Evolutionary conservation across 2,797 vertebrate species (phyloP).

Genomic region (Brachyrhaphis roseni): DNA sequence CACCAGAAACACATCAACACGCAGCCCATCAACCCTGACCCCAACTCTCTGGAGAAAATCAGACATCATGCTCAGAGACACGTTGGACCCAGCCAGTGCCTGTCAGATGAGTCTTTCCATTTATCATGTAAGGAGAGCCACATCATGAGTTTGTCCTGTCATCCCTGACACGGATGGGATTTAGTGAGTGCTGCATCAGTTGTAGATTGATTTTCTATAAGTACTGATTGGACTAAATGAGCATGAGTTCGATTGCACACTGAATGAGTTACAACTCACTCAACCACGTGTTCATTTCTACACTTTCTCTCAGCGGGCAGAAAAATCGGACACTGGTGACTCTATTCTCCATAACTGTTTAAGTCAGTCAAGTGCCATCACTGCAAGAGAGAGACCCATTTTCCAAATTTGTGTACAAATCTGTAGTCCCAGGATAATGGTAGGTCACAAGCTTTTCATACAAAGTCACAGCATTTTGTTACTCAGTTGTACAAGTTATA

Average conservation of each 20-base stretch:
- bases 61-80: slow-evolving; percentile 27
- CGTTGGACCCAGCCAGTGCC: neutral
- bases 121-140: slow-evolving; percentile 36
- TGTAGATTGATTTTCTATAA: slow-evolving; percentile 71
- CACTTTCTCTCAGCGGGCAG: slow-evolving; percentile 31
- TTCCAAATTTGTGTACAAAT: slow-evolving; percentile 54
- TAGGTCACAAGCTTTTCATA: neutral
- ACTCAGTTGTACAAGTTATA: neutral
- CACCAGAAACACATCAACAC: slow-evolving; percentile 44
- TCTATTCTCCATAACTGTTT: slow-evolving; percentile 29
- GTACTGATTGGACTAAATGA: slow-evolving; percentile 73
- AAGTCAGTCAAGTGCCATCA: slow-evolving; percentile 39
- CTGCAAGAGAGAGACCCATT: slow-evolving; percentile 40
- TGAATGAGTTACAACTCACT: slow-evolving; percentile 38
- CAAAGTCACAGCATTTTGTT: neutral
- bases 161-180: slow-evolving; percentile 43
- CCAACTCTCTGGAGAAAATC: slow-evolving; percentile 25
- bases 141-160: slow-evolving; percentile 39
- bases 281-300: slow-evolving; percentile 36
- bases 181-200: slow-evolving; percentile 66
- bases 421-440: neutral
- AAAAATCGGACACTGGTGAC: slow-evolving; percentile 24
- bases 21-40: slow-evolving; percentile 5
- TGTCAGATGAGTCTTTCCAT: slow-evolving; percentile 35
- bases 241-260: slow-evolving; percentile 52